phyloP scores from a whole-genome alignment of 2,888 invertebrate genomes.

The Sarcophaga variegata region DNA sequence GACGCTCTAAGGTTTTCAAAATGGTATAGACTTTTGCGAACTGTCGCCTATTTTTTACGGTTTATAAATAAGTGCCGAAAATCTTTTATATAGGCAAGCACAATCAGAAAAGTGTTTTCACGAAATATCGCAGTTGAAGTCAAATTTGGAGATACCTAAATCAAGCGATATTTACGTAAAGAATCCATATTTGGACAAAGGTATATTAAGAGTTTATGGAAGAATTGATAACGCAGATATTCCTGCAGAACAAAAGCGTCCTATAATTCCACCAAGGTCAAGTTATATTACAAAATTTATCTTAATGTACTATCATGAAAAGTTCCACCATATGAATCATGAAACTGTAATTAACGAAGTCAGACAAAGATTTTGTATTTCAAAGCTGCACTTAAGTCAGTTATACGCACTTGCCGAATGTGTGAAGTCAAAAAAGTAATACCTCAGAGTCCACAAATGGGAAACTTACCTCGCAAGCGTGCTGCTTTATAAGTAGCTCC shows the following conservation, averaged over 20 bases:
- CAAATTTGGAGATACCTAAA: conserved; percentile 12
- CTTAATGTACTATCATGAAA: no score
- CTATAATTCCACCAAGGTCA: background rate
- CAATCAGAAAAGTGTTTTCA: background rate
- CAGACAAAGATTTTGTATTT: no score
- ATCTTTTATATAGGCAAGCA: background rate
- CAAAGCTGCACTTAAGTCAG: no score
- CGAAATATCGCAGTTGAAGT: conserved; percentile 38
- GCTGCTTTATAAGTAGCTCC: no score
- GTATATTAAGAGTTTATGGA: conserved; percentile 43
- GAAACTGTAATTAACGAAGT: no score
- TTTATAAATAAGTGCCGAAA: background rate
- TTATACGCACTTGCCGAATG: no score
- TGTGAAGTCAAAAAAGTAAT: no score
- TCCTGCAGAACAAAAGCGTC: conserved; percentile 21
- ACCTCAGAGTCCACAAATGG: no score
- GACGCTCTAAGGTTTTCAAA: conserved; percentile 1
- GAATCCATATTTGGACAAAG: conserved; percentile 41
- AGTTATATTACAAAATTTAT: no score
- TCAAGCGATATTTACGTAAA: conserved; percentile 31
- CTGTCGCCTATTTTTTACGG: background rate
- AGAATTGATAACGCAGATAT: conserved; percentile 47
- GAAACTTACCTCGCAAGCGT: no score
- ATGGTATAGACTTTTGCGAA: background rate
- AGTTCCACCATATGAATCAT: no score